Evolutionary conservation across 2,888 invertebrate genomes (phyloP), one percentile per base, ranked within the genome.

Genomic region (Melikaiella ostensackeni): DNA sequence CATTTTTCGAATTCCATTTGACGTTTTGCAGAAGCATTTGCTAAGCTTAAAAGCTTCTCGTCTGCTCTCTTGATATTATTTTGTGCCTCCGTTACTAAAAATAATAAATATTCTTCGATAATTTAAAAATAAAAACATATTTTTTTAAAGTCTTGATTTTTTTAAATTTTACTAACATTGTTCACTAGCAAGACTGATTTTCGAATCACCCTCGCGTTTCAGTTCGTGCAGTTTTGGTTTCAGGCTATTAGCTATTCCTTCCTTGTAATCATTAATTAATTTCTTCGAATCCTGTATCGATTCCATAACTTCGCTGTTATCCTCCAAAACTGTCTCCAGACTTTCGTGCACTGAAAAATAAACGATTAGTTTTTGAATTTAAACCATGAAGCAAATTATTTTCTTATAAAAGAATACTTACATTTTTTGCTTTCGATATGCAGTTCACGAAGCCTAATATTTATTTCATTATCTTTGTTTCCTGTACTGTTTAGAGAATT

Each of bases 171-270:
- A 75, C 86, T 86, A 84, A 94, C 94, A 93, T 86, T 95, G 95
- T 87, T 95, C 95, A 88, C 95, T 94, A 0, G 95, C 95, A 76
- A 94, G 93, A 24, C 95, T 95, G 2, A 95, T 92, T 80, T 95
- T 95, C 0, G 94, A 94, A 85, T 95, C 95, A 74, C 95, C 95
- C 78, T 95, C 93, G 13, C 93, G 91, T 84, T 94, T 94, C 59
- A 94, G 84, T 80, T 94, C 93, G 0, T 93, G 89, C 8, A 94
- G 89, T 81, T 93, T 92, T 9, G 94, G 91, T 35, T 93, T 91
- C 81, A 94, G 86, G 74, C 92, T 91, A 83, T 93, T 93, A 1
- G 92, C 88, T 30, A 93, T 93, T 19, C 92, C 90, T 63, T 93
- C 89, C 46, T 93, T 88, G 62, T 93, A 89, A 81, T 93, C 93